Evolutionary conservation across 2,113 vertebrate species (phyloP), one percentile per base, ranked within the genome.

Genomic region (Atherinomorus stipes): DNA sequence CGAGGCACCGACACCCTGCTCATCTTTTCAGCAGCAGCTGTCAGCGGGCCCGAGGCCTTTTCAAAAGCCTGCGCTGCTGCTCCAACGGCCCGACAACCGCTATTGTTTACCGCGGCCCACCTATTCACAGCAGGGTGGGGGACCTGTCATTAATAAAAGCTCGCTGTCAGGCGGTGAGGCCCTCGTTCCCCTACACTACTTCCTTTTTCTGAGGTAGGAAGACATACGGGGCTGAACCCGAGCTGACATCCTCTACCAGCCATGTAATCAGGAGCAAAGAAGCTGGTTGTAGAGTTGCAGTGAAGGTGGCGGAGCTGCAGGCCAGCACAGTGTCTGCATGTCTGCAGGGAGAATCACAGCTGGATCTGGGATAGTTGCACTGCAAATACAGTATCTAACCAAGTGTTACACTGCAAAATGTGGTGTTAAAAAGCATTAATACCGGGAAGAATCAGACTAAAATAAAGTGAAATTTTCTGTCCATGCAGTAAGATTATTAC

Each of bases 121-220:
- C 79, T 88, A 78, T 89, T 89, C 74, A 86, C 26, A 83, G 70
- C 79, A 80, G 85, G 83, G 75, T 11, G 71, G 78, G 68, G 73
- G 69, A 68, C 40, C 37, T 38, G 64, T 72, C 77, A 73, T 88
- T 67, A 84, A 74, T 84, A 84, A 85, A 67, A 56, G 70, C 77
- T 19, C 0, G 42, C 70, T 81, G 81, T 87, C 85, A 81, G 60
- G 22, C 34, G 18, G 54, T 22, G 44, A 71, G 54, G 56, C 60
- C 42, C 54, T 22, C 64, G 0, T 4, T 25, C 11, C 45, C 62
- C 59, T 44, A 45, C 49, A 12, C 42, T 61, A 49, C 80, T 18
- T 47, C 66, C 52, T 54, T 10, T 54, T 40, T n/a, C n/a, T 28
- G 53, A 73, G 58, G 62, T 13, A 58, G 42, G 59, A 34, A 13